phyloP scores from a whole-genome alignment of 2,797 vertebrate species.

The Pipistrellus nathusii region DNA sequence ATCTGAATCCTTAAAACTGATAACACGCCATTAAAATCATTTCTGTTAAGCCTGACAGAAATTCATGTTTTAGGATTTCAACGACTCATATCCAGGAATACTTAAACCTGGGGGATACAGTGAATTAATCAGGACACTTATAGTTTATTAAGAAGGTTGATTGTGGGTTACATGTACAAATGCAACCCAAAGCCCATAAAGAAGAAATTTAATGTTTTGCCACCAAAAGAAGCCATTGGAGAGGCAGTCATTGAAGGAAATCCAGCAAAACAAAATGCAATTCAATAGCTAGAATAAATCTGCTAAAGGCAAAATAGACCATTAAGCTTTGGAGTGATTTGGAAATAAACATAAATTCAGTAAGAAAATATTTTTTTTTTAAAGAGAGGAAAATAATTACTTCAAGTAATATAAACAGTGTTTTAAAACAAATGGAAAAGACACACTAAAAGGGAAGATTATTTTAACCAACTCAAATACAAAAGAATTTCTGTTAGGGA shows the following conservation, averaged over 20 bases:
- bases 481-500: conserved; percentile 41
- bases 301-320: conserved; percentile 87
- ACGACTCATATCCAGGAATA: conserved; percentile 74
- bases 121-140: conserved; percentile 89
- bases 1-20: conserved; percentile 81
- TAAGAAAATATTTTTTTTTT: conserved; percentile 23
- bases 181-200: conserved; percentile 52
- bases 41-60: conserved; percentile 72
- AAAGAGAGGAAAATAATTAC: conserved; percentile 60
- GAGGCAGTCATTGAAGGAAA: conserved; percentile 64
- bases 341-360: conserved; percentile 84
- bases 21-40: conserved; percentile 72
- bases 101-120: conserved; percentile 84
- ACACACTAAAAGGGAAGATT: background rate
- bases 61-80: conserved; percentile 80
- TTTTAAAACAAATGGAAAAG: conserved; percentile 74
- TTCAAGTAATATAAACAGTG: conserved; percentile 33
- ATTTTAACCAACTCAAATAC: conserved; percentile 65
- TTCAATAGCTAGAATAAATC: conserved; percentile 88
- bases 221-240: conserved; percentile 65
- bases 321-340: conserved; percentile 84
- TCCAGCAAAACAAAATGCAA: conserved; percentile 86
- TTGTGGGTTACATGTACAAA: conserved; percentile 78
- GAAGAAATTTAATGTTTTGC: conserved; percentile 72
- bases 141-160: conserved; percentile 84